Conservation (phyloP, 2,113 vertebrate genomes). For the Brachypodius melanocephalos region DNA sequence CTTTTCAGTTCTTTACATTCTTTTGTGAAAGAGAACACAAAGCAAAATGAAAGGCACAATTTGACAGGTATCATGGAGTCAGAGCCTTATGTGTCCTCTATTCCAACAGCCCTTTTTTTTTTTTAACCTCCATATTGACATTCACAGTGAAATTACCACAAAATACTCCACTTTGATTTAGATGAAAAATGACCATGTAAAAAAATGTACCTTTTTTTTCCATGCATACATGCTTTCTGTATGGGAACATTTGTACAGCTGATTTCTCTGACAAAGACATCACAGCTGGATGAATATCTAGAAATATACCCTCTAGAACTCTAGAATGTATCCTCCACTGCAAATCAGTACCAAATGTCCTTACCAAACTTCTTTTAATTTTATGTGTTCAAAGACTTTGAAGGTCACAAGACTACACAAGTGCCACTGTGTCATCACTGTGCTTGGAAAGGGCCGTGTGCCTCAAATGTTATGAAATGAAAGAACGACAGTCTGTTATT, state of each 20-base stretch:
- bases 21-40: neutral
- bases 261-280: neutral
- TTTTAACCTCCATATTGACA: neutral
- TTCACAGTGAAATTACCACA: neutral
- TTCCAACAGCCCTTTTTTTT: neutral
- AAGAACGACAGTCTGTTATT: neutral
- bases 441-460: neutral
- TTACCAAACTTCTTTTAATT: neutral
- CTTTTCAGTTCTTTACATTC: neutral
- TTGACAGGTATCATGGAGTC: neutral
- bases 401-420: neutral
- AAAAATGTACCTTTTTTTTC: neutral
- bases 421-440: neutral
- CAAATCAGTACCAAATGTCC: neutral
- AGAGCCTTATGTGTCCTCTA: neutral
- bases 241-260: neutral
- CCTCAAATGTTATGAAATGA: neutral
- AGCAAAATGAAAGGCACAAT: neutral
- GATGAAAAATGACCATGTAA: neutral
- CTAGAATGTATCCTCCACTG: neutral
- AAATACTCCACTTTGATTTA: neutral
- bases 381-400: neutral
- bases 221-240: neutral
- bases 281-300: neutral
- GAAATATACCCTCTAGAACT: neutral